A percentile compares a stretch with the other conserved stretches of the same genome.
These are phyloP conservation scores for Lasius platythorax DNA, from an alignment of 2,888 invertebrate species.

Conservation along the genomic window DNA sequence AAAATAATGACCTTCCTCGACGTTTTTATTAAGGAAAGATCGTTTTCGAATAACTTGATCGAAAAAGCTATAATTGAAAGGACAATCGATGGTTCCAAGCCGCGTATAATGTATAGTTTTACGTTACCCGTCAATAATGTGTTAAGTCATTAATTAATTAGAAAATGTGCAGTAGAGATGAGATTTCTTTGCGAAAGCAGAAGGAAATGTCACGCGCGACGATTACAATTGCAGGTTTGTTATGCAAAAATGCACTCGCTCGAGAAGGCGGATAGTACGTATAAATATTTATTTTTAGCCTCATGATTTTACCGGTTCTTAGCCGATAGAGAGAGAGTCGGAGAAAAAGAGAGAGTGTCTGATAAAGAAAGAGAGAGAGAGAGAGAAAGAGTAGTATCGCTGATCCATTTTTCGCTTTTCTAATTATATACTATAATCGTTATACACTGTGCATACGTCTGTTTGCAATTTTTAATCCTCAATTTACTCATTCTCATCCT, in stretches of 20 bases:
- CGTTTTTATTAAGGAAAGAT: background rate
- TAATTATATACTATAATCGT: constrained; percentile 43
- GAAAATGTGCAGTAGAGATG: background rate
- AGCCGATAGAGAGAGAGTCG: constrained; percentile 13
- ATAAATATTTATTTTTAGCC: constrained; percentile 63
- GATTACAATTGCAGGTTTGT: background rate
- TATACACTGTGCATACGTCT: constrained; percentile 48
- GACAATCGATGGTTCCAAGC: background rate
- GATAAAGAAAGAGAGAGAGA: background rate
- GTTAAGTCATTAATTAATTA: constrained; percentile 22
- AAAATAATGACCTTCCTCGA: background rate
- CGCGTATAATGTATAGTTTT: background rate
- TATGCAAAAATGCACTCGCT: constrained; percentile 50
- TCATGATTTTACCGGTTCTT: constrained; percentile 61
- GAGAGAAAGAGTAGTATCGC: constrained; percentile 49
- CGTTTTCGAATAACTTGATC: background rate
- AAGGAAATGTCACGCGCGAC: background rate
- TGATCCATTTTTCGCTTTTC: constrained; percentile 71
- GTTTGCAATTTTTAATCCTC: constrained; percentile 55
- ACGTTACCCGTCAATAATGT: background rate
- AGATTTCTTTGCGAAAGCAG: constrained; percentile 4
- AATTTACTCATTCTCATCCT: constrained; percentile 53
- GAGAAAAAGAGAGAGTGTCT: background rate
- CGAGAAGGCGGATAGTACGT: constrained; percentile 53
- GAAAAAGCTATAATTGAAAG: background rate